Conservation (phyloP, 2,113 vertebrate genomes). For the Myotis brandtii region DNA sequence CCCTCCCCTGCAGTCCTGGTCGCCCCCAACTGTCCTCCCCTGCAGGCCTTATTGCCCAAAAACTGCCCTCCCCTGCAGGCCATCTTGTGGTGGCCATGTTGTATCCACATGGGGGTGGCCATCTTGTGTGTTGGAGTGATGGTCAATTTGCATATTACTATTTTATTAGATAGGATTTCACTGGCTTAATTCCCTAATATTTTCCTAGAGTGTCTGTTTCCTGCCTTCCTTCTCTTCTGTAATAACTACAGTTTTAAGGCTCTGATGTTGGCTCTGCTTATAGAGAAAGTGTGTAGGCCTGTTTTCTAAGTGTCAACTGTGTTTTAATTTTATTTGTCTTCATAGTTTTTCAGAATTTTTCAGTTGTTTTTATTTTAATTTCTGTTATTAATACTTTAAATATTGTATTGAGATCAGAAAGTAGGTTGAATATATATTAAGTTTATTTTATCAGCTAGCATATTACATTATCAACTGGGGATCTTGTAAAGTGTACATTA, state of each 20-base stretch:
- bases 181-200: neutral
- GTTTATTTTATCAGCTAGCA: neutral
- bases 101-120: too few relatives aligned
- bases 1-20: too few relatives aligned
- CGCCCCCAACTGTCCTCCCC: too few relatives aligned
- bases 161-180: neutral
- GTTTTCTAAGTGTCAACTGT: neutral
- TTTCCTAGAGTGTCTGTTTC: neutral
- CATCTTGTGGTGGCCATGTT: too few relatives aligned
- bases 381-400: neutral
- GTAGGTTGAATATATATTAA: neutral
- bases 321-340: neutral
- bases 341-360: neutral
- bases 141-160: too few relatives aligned
- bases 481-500: neutral
- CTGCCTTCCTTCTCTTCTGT: neutral
- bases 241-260: neutral
- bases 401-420: neutral
- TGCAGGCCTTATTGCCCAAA: rapidly evolving
- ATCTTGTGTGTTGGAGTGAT: too few relatives aligned
- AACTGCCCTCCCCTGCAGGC: too few relatives aligned
- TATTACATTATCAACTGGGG: neutral
- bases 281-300: neutral
- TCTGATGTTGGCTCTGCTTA: neutral
- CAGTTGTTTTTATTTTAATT: neutral